Percentiles rank a stretch among this genome's conserved stretches.
phyloP scores from a whole-genome alignment of 2,888 invertebrate genomes.

The Tipula helvola region DNA sequence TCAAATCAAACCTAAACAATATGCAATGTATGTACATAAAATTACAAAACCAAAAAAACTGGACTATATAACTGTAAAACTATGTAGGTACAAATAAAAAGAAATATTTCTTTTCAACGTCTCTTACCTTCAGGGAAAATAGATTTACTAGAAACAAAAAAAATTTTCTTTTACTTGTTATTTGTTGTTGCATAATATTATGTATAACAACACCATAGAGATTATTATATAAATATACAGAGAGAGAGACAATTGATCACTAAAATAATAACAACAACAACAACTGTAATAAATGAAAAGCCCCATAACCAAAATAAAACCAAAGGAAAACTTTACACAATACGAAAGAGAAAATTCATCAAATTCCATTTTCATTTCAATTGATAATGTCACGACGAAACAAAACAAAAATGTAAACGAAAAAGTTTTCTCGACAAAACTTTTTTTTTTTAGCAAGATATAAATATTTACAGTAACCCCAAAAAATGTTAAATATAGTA shows the following conservation, averaged over 20 bases:
- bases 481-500: background rate
- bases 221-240: background rate
- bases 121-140: background rate
- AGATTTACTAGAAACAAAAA: background rate
- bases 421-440: background rate
- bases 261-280: background rate
- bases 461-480: background rate
- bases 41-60: background rate
- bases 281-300: background rate
- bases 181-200: background rate
- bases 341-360: background rate
- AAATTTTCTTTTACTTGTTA: background rate
- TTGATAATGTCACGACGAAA: background rate
- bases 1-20: background rate
- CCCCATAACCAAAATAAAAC: background rate
- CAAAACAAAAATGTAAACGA: background rate
- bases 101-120: background rate
- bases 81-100: background rate
- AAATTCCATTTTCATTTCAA: conserved; percentile 4
- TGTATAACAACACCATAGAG: background rate
- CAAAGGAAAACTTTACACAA: background rate
- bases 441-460: background rate
- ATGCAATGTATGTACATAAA: background rate
- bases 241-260: background rate
- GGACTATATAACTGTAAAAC: background rate